phyloP scores from a whole-genome alignment of 2,888 invertebrate species.

The Schizotus pectinicornis region DNA sequence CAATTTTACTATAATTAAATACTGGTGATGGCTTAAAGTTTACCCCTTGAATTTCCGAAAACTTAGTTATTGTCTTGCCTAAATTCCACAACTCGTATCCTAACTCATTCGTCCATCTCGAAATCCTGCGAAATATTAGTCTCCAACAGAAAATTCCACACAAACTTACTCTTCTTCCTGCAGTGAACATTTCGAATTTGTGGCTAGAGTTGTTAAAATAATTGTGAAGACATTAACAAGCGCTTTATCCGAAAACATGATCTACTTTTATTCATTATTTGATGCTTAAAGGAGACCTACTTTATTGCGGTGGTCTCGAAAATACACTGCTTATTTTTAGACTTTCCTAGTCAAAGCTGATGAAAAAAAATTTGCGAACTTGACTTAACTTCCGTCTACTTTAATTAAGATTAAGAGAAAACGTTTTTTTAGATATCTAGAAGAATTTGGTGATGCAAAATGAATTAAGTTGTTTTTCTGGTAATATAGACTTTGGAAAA shows the following conservation, averaged over 20 bases:
- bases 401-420: slow-evolving; percentile 1
- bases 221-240: neutral
- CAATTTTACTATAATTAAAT: slow-evolving; percentile 5
- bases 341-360: slow-evolving; percentile 17
- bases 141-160: slow-evolving; percentile 7
- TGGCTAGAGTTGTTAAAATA: slow-evolving; percentile 4
- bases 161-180: slow-evolving; percentile 46
- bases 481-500: too few species aligned
- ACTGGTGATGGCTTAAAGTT: slow-evolving; percentile 50
- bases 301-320: slow-evolving; percentile 20
- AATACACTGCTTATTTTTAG: slow-evolving; percentile 29
- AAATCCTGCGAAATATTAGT: slow-evolving; percentile 66
- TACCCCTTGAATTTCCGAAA: slow-evolving; percentile 77
- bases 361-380: slow-evolving; percentile 12
- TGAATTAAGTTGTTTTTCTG: too few species aligned
- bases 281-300: slow-evolving; percentile 12
- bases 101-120: slow-evolving; percentile 78
- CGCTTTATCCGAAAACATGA: slow-evolving; percentile 15
- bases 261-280: slow-evolving; percentile 21
- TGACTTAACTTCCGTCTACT: slow-evolving; percentile 4
- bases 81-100: slow-evolving; percentile 82
- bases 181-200: slow-evolving; percentile 23
- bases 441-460: neutral
- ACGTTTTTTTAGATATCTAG: neutral
- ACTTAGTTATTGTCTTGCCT: slow-evolving; percentile 78